Evolutionary conservation across 1,140 invertebrate species (phyloP).

Genomic region (Drosophila murphyi): DNA sequence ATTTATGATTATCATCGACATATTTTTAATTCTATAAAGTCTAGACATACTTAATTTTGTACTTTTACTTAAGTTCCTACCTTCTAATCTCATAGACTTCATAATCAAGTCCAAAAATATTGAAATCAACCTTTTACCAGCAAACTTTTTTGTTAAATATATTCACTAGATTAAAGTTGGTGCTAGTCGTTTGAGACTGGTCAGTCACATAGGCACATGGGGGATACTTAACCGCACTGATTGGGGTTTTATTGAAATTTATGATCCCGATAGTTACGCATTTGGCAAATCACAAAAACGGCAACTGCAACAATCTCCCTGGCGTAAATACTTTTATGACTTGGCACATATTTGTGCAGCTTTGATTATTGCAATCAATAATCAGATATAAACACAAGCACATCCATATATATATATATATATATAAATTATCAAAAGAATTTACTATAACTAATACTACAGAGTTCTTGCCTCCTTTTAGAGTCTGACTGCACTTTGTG

Average conservation of each 20-base stretch:
- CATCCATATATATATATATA: not conserved
- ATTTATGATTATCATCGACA: no score
- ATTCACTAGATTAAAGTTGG: no score
- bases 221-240: constrained; percentile 19
- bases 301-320: not conserved
- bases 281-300: constrained; percentile 31
- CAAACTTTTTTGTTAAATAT: no score
- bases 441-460: constrained; percentile 7
- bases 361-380: constrained; percentile 74
- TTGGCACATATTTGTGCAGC: constrained; percentile 74
- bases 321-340: constrained; percentile 56
- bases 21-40: no score
- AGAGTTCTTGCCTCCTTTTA: not conserved
- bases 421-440: not conserved
- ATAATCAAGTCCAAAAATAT: no score
- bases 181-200: not conserved
- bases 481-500: constrained; percentile 20
- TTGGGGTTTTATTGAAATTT: constrained; percentile 63
- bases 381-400: constrained; percentile 8
- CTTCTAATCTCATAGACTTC: no score
- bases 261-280: constrained; percentile 43
- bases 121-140: no score
- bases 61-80: no score
- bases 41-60: no score
- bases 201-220: constrained; percentile 22